phyloP scores from a whole-genome alignment of 2,888 invertebrate genomes.

The Lithosia quadra region DNA sequence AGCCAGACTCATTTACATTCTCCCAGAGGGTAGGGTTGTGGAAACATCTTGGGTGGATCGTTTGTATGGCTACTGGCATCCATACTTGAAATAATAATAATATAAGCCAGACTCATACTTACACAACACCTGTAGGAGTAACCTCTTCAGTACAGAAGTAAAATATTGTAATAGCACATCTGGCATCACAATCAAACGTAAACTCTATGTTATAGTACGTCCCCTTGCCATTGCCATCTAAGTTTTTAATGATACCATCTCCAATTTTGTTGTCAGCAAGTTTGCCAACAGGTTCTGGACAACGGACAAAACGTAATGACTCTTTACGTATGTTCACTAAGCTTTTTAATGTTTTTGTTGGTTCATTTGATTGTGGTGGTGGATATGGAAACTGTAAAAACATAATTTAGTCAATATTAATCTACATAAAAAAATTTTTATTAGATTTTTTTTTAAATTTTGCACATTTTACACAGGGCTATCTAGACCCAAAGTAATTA shows the following conservation, averaged over 20 bases:
- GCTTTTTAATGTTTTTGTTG: constrained; percentile 98
- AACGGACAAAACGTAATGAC: constrained; percentile 95
- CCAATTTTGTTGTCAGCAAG: constrained; percentile 83
- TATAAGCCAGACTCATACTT: constrained; percentile 73
- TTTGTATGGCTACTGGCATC: no score
- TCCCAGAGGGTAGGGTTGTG: no score
- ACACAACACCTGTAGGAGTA: constrained; percentile 94
- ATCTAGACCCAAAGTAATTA: no score
- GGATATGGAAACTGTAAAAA: constrained; percentile 96
- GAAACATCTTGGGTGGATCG: no score
- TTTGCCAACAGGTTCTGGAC: constrained; percentile 89
- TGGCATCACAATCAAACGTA: constrained; percentile 97
- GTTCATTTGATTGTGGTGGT: constrained; percentile 98
- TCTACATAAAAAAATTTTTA: no score
- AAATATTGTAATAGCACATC: constrained; percentile 97
- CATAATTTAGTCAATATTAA: neutral
- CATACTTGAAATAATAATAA: no score
- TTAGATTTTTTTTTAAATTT: no score
- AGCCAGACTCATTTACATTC: constrained; percentile 84
- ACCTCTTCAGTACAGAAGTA: constrained; percentile 98
- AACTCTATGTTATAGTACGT: constrained; percentile 97
- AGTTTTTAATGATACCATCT: constrained; percentile 85
- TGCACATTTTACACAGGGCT: no score
- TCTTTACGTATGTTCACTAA: constrained; percentile 98
- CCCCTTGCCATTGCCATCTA: constrained; percentile 88